Conservation (phyloP, 2,797 vertebrate species). For the Karalla daura region DNA sequence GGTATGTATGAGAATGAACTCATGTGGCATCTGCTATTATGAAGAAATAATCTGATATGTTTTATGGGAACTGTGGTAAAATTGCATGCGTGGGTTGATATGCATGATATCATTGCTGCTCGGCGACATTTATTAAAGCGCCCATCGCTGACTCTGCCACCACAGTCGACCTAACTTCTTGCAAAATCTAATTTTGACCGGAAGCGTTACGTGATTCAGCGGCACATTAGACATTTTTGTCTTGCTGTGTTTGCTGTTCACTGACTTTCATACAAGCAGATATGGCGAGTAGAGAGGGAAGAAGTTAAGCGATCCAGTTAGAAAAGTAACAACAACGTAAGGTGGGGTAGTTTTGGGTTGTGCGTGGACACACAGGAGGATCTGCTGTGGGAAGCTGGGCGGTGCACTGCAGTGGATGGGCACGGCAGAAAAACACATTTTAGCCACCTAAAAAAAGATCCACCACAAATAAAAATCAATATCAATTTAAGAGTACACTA, state of each 20-base stretch:
- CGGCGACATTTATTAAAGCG: conserved; percentile 42
- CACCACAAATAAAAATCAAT: too few species aligned
- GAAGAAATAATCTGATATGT: conserved; percentile 49
- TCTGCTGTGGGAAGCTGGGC: too few species aligned
- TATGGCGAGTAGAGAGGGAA: background rate
- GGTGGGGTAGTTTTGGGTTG: background rate
- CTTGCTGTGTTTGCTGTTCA: conserved; percentile 28
- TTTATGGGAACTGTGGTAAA: conserved; percentile 37
- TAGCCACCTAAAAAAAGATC: too few species aligned
- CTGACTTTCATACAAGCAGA: conserved; percentile 4
- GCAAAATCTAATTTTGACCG: conserved; percentile 33
- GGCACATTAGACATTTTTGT: conserved; percentile 12
- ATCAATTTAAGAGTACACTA: too few species aligned
- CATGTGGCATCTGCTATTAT: conserved; percentile 21
- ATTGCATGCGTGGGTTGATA: conserved; percentile 20
- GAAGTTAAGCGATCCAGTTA: background rate
- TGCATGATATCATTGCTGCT: conserved; percentile 20
- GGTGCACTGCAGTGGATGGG: too few species aligned
- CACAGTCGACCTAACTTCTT: conserved; percentile 17
- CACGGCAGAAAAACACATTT: too few species aligned
- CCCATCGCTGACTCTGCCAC: conserved; percentile 35
- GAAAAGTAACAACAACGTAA: background rate
- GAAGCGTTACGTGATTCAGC: background rate
- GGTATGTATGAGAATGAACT: conserved; percentile 28
- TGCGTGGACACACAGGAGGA: too few species aligned